Percentiles rank a stretch among this genome's conserved stretches.
Evolutionary conservation across 64 coral and sea anemone genomes (phyloP).

Genomic region (Pachyseris speciosa): DNA sequence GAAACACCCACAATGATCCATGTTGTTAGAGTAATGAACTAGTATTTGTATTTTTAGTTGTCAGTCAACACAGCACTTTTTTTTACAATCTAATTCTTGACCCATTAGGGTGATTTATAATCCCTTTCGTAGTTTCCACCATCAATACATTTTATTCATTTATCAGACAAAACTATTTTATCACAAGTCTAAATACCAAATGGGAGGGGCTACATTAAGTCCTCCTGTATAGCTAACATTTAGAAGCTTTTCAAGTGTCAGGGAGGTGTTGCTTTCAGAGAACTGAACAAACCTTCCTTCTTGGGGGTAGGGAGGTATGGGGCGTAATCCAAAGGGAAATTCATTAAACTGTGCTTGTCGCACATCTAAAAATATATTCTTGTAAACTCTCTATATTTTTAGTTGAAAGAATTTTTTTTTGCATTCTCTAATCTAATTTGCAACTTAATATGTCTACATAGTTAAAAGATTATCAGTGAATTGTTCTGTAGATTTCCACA

Average conservation of each 20-base stretch:
- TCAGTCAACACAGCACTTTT: neutral
- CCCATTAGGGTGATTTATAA: neutral
- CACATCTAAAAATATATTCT: neutral
- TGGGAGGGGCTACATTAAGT: neutral
- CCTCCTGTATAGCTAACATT: too few species aligned
- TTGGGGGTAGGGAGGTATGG: too few species aligned
- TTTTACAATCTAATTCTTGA: neutral
- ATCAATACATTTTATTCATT: neutral
- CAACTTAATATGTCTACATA: conserved; percentile 45
- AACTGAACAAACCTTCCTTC: neutral
- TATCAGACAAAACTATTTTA: neutral
- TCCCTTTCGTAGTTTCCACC: neutral
- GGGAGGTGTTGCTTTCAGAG: neutral
- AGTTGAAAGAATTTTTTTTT: conserved; percentile 18
- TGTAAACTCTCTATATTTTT: neutral
- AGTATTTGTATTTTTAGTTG: neutral
- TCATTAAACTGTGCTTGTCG: neutral
- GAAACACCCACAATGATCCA: neutral
- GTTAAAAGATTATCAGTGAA: conserved; percentile 44
- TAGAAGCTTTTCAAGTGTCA: neutral
- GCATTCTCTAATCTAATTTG: conserved; percentile 16
- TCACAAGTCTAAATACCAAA: neutral
- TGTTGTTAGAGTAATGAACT: neutral
- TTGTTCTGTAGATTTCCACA: conserved; percentile 14
- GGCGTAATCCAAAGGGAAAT: neutral